Evolutionary conservation across 2,113 vertebrate species (phyloP), one percentile per base, ranked within the genome.

Genomic region (Brachyhypopomus occidentalis): DNA sequence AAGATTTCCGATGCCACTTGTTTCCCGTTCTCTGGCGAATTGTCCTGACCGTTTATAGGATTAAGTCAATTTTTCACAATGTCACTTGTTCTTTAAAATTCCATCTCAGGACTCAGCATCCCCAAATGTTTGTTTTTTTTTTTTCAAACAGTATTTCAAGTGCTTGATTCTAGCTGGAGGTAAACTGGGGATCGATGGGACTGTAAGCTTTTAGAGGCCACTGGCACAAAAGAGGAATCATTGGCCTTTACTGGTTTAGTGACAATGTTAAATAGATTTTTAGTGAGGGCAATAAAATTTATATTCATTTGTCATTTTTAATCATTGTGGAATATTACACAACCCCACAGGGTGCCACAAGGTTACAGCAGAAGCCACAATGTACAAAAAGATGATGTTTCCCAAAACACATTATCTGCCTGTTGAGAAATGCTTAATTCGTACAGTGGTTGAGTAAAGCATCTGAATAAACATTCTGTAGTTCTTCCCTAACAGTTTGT

Each of bases 251-350:
- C 48, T 25, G 70, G 12, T 83, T 64, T 23, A 20, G 52, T 20
- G 38, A 36, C 60, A 20, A 41, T 9, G 12, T 34, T 84, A 63
- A 80, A 77, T 36, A 69, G 45, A 58, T 69, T 4, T 84, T 71
- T 75, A 81, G 45, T 58, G 9, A 58, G 55, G 30, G 52, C 4
- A 27, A 23, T 79, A 30, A 72, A 52, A 84, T 81, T 81, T 59
- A 56, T 58, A 75, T 63, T 45, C 69, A 73, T 56, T 34, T 75
- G 81, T 76, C 64, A 9, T 81, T 75, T 86, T 71, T 38, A 59
- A 62, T 80, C 74, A 58, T 25, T 19, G 56, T 56, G 69, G 36
- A 63, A 74, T 83, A 73, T 80, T 20, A 7, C 62, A 69, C 56
- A 70, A 60, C 67, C 73, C 78, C 78, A 71, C 27, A 23, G 78